Conservation (phyloP, 2,113 vertebrate species). For the Aepyceros melampus region DNA sequence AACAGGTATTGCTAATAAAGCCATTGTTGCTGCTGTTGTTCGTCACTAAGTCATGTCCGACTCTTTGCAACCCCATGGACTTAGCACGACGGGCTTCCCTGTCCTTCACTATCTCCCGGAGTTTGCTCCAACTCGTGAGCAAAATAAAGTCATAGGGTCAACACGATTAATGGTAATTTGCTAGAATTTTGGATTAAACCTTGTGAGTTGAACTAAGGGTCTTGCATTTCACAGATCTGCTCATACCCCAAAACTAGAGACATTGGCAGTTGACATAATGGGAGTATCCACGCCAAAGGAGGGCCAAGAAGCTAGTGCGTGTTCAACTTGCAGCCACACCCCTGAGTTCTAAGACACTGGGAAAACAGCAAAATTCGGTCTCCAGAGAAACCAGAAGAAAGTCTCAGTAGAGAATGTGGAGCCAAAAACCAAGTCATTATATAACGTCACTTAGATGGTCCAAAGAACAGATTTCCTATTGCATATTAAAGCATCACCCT, state of each 20-base stretch:
- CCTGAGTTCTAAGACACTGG: not conserved
- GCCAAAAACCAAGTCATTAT: not conserved
- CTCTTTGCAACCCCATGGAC: not conserved
- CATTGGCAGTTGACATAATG: not conserved
- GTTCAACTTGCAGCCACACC: not conserved
- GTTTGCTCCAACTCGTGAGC: not conserved
- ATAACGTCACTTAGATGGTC: not conserved
- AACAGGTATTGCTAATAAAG: not conserved
- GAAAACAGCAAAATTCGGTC: not conserved
- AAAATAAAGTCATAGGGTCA: not conserved
- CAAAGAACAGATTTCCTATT: not conserved
- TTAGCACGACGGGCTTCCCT: not conserved
- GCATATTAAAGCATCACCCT: not conserved
- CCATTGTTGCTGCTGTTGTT: not conserved
- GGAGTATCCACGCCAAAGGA: not conserved
- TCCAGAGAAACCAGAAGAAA: not conserved
- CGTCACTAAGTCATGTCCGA: not conserved
- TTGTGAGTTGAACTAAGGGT: not conserved
- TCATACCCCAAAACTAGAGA: not conserved
- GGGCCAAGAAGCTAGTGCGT: not conserved
- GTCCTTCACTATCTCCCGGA: not conserved
- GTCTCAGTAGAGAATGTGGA: not conserved
- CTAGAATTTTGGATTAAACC: constrained; percentile 10
- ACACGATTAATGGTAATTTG: not conserved
- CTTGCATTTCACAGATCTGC: not conserved